Conservation (phyloP, 2,888 invertebrate species). For the Macrostomum cliftonense region DNA sequence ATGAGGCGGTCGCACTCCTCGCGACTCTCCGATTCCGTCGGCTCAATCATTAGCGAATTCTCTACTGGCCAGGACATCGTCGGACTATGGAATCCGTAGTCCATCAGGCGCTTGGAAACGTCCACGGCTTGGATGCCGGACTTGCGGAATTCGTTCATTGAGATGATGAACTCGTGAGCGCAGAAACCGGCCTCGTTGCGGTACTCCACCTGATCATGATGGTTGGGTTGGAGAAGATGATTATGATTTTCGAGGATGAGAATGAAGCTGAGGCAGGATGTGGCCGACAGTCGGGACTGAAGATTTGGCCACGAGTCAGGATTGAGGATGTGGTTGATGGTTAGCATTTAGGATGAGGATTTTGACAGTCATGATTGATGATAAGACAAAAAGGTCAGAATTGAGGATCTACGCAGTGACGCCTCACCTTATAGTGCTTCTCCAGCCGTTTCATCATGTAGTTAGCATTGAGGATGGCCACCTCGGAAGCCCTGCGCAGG, state of each 20-base stretch:
- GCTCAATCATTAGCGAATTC: constrained; percentile 94
- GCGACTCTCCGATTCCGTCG: constrained; percentile 92
- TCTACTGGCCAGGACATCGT: constrained; percentile 97
- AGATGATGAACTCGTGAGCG: constrained; percentile 94
- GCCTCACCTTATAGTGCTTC: constrained; percentile 56
- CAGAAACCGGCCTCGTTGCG: constrained; percentile 38
- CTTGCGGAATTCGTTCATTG: constrained; percentile 79
- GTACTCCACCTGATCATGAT: constrained; percentile 13
- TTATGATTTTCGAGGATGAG: no score
- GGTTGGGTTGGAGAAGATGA: no score
- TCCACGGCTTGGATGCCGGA: constrained; percentile 89
- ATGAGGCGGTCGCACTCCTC: constrained; percentile 84
- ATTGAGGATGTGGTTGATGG: no score
- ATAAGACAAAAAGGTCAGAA: no score
- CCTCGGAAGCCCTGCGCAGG: constrained; percentile 70
- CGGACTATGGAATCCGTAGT: constrained; percentile 90
- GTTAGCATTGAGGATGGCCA: constrained; percentile 92
- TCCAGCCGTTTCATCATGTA: constrained; percentile 84
- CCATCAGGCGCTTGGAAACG: constrained; percentile 89
- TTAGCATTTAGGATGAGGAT: no score
- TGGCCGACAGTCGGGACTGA: no score
- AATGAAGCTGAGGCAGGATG: no score
- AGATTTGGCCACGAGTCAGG: no score
- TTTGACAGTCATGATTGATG: no score
- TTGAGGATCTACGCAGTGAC: no score